Percentiles rank a stretch among this genome's conserved stretches.
Conservation (phyloP, 1,140 invertebrate species). For the Drosophila burlai region DNA sequence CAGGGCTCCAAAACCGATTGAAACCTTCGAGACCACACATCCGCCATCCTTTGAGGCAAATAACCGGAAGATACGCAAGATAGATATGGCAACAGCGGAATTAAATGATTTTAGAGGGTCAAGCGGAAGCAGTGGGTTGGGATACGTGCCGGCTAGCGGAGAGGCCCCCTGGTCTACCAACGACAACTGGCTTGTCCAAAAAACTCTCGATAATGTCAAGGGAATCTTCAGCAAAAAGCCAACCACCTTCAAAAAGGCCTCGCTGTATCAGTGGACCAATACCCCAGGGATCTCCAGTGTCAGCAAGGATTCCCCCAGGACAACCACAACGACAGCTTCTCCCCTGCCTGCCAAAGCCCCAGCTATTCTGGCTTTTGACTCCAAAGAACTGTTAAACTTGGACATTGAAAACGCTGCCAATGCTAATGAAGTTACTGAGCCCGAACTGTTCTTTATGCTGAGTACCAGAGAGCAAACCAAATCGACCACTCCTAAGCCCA, state of each 20-base stretch:
- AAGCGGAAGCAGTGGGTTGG: not conserved
- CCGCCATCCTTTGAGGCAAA: constrained; percentile 44
- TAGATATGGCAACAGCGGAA: constrained; percentile 13
- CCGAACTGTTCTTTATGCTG: constrained; percentile 20
- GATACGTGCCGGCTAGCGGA: constrained; percentile 1
- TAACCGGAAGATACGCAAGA: constrained; percentile 70
- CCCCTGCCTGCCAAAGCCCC: not conserved
- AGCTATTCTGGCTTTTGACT: not conserved
- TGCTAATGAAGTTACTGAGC: constrained; percentile 15
- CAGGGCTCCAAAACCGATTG: constrained; percentile 3
- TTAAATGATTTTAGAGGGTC: not conserved
- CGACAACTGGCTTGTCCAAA: constrained; percentile 59
- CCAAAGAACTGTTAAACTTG: constrained; percentile 17
- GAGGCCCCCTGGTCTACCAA: constrained; percentile 35
- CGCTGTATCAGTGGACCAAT: not conserved
- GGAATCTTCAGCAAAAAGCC: constrained; percentile 33
- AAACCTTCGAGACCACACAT: constrained; percentile 2
- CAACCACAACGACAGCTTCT: constrained; percentile 3
- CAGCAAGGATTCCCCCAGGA: not conserved
- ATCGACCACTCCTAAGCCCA: constrained; percentile 10
- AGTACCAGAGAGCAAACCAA: not conserved
- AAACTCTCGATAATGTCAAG: constrained; percentile 45
- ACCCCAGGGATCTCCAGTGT: not conserved
- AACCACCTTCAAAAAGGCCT: constrained; percentile 33
- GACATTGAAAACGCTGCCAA: constrained; percentile 1